A percentile compares a stretch with the other conserved stretches of the same genome.
phyloP scores from a whole-genome alignment of 64 coral and sea anemone genomes.

The Dendronephthya gigantea region DNA sequence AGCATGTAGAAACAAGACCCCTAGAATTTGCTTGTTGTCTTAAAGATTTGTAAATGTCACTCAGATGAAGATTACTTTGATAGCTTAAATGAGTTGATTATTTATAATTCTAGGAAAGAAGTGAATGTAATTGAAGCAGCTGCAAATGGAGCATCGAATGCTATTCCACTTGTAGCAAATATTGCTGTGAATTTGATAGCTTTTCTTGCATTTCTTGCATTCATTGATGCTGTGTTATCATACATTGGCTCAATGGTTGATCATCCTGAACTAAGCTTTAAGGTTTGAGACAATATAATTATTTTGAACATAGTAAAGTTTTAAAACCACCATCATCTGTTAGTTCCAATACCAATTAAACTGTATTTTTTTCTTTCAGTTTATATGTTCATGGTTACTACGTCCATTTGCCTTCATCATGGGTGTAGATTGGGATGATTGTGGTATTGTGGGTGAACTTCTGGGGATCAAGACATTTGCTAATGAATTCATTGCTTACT shows the following conservation, averaged over 20 bases:
- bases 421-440: conserved; percentile 8
- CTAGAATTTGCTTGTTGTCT: not conserved
- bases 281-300: conserved; percentile 30
- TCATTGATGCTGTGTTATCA: conserved; percentile 73
- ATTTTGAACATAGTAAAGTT: not conserved
- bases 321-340: no score
- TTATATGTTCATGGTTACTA: conserved; percentile 6
- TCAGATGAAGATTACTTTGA: not conserved
- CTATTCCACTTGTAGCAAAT: conserved; percentile 74
- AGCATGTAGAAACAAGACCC: not conserved
- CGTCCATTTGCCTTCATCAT: conserved; percentile 18
- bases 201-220: conserved; percentile 84
- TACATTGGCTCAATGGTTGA: conserved; percentile 95
- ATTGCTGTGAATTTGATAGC: conserved; percentile 96
- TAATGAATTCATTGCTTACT: conserved; percentile 2
- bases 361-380: not conserved
- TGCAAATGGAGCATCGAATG: conserved; percentile 61
- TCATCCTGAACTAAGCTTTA: conserved; percentile 68
- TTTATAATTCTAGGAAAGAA: conserved; percentile 42
- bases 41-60: no score
- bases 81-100: not conserved
- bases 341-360: no score
- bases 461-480: conserved; percentile 6
- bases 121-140: conserved; percentile 82
- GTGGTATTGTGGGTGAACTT: not conserved